phyloP scores from a whole-genome alignment of 2,888 invertebrate genomes.

The Anodontia alba region DNA sequence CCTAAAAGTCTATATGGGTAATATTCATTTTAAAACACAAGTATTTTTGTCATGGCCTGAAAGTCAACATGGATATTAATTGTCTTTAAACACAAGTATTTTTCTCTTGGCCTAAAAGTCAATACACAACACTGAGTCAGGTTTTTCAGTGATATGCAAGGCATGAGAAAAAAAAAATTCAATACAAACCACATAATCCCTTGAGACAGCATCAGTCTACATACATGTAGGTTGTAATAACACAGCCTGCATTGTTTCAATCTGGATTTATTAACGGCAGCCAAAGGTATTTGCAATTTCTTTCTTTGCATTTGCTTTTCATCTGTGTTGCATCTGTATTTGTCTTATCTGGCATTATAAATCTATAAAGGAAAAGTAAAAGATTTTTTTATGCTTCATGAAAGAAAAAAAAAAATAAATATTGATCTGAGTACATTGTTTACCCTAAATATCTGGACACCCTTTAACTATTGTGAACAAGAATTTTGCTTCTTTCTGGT shows the following conservation, averaged over 20 bases:
- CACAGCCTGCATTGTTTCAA: neutral
- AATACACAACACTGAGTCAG: neutral
- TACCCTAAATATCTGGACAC: too few relatives aligned
- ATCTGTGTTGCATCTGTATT: too few relatives aligned
- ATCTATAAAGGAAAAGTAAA: too few relatives aligned
- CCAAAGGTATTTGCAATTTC: neutral
- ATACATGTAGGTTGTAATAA: neutral
- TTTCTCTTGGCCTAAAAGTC: neutral
- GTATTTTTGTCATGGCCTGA: neutral
- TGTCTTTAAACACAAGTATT: neutral
- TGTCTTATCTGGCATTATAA: too few relatives aligned
- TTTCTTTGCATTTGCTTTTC: neutral
- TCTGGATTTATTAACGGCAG: neutral
- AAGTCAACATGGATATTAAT: neutral
- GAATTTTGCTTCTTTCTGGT: too few relatives aligned
- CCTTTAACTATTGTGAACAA: too few relatives aligned
- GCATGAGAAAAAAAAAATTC: neutral
- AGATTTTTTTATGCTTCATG: too few relatives aligned
- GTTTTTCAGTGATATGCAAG: neutral
- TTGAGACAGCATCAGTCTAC: neutral
- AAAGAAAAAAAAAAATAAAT: too few relatives aligned
- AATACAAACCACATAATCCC: constrained; percentile 4
- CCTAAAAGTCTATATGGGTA: too few relatives aligned
- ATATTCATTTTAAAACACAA: too few relatives aligned
- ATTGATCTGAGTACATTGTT: too few relatives aligned